Conservation (phyloP, 1,140 invertebrate species). For the Drosophila tropicalis region DNA sequence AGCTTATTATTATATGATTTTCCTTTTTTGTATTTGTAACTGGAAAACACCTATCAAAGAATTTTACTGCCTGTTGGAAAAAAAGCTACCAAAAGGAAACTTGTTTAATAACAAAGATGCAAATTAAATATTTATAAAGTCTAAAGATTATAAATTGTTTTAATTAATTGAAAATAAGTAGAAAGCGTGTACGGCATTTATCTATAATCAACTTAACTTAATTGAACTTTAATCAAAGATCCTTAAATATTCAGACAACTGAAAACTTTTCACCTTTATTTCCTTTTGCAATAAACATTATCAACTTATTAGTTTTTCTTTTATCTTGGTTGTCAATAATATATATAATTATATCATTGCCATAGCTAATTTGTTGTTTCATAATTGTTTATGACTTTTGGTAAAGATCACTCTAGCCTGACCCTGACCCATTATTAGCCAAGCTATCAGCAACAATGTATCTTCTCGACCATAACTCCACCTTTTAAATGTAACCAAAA, state of each 20-base stretch:
- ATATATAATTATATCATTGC: background rate
- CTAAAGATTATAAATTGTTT: background rate
- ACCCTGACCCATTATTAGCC: slow-evolving; percentile 4
- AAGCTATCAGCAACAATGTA: slow-evolving; percentile 16
- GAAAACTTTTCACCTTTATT: no score
- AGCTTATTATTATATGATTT: no score
- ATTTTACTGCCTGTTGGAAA: background rate
- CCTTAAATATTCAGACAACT: background rate
- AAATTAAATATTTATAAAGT: background rate
- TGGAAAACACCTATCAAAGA: background rate
- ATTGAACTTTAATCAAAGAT: no score
- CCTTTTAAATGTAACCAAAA: slow-evolving; percentile 10
- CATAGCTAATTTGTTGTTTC: background rate
- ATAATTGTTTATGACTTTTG: slow-evolving; percentile 2
- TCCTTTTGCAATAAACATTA: background rate
- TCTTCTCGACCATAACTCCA: background rate
- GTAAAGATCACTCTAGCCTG: background rate
- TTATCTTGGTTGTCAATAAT: background rate
- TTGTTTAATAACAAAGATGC: background rate
- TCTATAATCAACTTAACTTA: background rate
- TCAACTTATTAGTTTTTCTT: no score
- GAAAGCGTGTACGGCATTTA: background rate
- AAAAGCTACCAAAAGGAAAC: background rate
- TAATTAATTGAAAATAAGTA: background rate
- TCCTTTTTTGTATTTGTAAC: no score